Conservation (phyloP, 2,113 vertebrate species). For the Calidris pugnax region DNA sequence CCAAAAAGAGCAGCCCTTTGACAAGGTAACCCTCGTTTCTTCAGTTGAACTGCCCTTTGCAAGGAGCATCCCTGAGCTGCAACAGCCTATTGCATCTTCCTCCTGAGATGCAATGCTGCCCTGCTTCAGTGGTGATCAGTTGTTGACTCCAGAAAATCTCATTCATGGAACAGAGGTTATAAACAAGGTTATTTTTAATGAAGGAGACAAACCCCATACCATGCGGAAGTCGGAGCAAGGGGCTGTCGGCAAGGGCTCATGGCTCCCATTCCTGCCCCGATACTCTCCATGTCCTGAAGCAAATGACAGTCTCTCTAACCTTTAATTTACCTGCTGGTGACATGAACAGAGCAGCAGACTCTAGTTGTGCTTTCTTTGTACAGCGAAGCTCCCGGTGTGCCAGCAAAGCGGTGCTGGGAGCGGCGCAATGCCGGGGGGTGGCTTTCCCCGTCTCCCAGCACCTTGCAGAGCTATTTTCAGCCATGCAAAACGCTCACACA, state of each 20-base stretch:
- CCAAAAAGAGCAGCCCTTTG: neutral
- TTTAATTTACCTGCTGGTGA: conserved; percentile 27
- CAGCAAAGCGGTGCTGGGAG: neutral
- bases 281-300: neutral
- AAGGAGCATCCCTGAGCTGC: neutral
- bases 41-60: neutral
- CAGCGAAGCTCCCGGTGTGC: neutral
- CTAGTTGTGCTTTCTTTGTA: neutral
- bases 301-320: neutral
- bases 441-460: neutral
- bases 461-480: conserved; percentile 17
- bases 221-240: neutral
- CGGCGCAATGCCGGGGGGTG: neutral
- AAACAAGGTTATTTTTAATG: conserved; percentile 42
- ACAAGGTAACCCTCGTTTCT: neutral
- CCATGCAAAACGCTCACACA: neutral
- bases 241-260: neutral
- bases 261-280: neutral
- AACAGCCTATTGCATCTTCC: neutral
- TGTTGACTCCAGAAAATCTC: conserved; percentile 43
- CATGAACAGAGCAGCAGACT: neutral
- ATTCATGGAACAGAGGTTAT: conserved; percentile 49
- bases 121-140: neutral
- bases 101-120: conserved; percentile 13
- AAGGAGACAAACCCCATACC: neutral